Evolutionary conservation across 2,888 invertebrate species (phyloP).

Genomic region (Empis livida): DNA sequence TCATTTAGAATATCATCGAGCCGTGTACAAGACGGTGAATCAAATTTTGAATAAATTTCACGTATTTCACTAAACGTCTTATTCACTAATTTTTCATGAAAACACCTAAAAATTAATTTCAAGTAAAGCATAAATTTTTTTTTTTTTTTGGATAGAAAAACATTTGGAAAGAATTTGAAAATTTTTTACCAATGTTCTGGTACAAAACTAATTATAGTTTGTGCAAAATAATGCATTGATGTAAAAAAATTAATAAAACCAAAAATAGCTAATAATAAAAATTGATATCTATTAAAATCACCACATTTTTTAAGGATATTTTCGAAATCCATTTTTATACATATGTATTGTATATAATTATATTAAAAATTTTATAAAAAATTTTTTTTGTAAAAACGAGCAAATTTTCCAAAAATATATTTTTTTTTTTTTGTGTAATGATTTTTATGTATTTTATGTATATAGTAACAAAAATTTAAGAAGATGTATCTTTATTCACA

Average conservation of each 20-base stretch:
- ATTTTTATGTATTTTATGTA: too few species aligned
- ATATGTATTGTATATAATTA: too few species aligned
- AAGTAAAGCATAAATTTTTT: too few species aligned
- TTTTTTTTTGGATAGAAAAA: too few species aligned
- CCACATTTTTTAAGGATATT: slow-evolving; percentile 40
- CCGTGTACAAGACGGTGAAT: slow-evolving; percentile 22
- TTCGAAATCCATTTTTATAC: slow-evolving; percentile 35
- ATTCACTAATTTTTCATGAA: slow-evolving; percentile 17
- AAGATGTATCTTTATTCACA: too few species aligned
- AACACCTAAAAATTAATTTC: slow-evolving; percentile 19
- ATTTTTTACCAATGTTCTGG: slow-evolving; percentile 34
- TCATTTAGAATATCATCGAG: slow-evolving; percentile 16
- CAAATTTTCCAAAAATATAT: too few species aligned
- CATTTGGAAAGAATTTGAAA: too few species aligned
- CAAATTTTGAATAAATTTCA: slow-evolving; percentile 18
- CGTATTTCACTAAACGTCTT: slow-evolving; percentile 13
- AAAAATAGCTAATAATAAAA: slow-evolving; percentile 38
- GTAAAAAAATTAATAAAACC: slow-evolving; percentile 41
- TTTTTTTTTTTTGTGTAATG: too few species aligned
- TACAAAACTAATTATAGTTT: slow-evolving; percentile 42
- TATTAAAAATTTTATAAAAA: too few species aligned
- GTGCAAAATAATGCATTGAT: slow-evolving; percentile 45
- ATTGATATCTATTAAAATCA: slow-evolving; percentile 41
- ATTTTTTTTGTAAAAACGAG: too few species aligned
- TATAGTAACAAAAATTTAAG: too few species aligned